Evolutionary conservation across 1,140 invertebrate species (phyloP), one percentile per base, ranked within the genome.

Genomic region (Hermetia illucens): DNA sequence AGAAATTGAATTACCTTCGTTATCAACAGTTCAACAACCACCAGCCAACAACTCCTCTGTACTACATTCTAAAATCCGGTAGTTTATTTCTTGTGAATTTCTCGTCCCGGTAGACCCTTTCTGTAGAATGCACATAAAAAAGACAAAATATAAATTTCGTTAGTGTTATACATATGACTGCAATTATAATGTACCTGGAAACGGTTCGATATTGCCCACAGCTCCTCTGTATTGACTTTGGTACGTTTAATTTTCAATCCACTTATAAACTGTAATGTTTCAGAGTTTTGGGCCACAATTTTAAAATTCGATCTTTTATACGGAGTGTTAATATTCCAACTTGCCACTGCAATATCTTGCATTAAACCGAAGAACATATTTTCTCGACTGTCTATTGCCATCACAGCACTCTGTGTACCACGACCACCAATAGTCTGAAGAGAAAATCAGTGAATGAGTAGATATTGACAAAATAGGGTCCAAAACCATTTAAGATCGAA

Each of bases 201-300:
- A 9, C 73, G 64, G 5, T 63, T 66, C 0, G 73, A 70, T 1
- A 77, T 36, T 0, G 72, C 49, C 74, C 74, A 78, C 0, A 79
- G 44, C 46, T 77, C 71, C 49, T 78, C 62, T 19, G 63, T 51
- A 4, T 66, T 65, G 37, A 62, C 65, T 2, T 55, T 45, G 16
- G 68, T 65, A 6, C 52, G 65, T 3, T 73, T 51, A 3, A 77
- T 48, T 62, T 79, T 79, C 4, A 77, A 39, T 9, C 76, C 75
- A 42, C 74, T 74, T 1, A 69, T 58, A 45, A 78, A 79, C 44
- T 71, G 69, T 19, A 71, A 34, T 0, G 63, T 69, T 5, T 63
- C 48, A 2, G 38, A 38, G 43, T 70, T 58, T 2, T 44, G 36
- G 4, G 55, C 49, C 3, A 69, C 21, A 4, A 52, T 51, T 37